Conservation (phyloP, 2,797 vertebrate genomes). For the Acanthopagrus latus region DNA sequence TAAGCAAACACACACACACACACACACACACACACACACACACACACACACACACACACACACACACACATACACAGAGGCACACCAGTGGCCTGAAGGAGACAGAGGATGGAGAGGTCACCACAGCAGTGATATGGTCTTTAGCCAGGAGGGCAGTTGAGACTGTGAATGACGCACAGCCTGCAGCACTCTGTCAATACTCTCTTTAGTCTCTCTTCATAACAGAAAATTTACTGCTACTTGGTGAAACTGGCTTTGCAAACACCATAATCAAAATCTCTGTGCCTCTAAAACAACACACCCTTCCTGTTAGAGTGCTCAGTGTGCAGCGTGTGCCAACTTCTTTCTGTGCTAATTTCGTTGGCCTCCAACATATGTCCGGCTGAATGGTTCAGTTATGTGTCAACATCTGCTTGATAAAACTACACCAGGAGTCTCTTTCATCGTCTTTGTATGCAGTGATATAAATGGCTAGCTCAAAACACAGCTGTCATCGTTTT, state of each 20-base stretch:
- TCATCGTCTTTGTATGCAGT: slow-evolving; percentile 40
- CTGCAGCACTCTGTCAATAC: slow-evolving; percentile 48
- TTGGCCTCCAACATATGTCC: not conserved
- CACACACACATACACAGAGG: slow-evolving; percentile 22
- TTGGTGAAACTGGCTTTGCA: slow-evolving; percentile 6
- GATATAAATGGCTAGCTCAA: slow-evolving; percentile 45
- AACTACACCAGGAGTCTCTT: slow-evolving; percentile 20
- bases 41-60: slow-evolving; percentile 47
- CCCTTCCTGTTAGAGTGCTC: not conserved
- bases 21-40: slow-evolving; percentile 49
- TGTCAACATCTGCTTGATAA: slow-evolving; percentile 5
- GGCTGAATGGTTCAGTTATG: not conserved
- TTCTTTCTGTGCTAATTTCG: slow-evolving; percentile 15
- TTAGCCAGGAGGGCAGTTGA: slow-evolving; percentile 65
- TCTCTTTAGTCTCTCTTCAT: slow-evolving; percentile 50
- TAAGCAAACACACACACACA: slow-evolving; percentile 59
- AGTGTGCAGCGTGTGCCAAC: not conserved
- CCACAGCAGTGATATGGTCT: slow-evolving; percentile 53
- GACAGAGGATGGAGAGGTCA: slow-evolving; percentile 58
- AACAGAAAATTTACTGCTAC: slow-evolving; percentile 16
- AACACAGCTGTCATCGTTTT: slow-evolving; percentile 43
- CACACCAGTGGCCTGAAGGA: slow-evolving; percentile 65
- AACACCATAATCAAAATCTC: slow-evolving; percentile 20
- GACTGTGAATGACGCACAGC: slow-evolving; percentile 55
- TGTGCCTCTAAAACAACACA: not conserved